phyloP scores from a whole-genome alignment of 2,113 vertebrate species.

The Patagioenas fasciata region DNA sequence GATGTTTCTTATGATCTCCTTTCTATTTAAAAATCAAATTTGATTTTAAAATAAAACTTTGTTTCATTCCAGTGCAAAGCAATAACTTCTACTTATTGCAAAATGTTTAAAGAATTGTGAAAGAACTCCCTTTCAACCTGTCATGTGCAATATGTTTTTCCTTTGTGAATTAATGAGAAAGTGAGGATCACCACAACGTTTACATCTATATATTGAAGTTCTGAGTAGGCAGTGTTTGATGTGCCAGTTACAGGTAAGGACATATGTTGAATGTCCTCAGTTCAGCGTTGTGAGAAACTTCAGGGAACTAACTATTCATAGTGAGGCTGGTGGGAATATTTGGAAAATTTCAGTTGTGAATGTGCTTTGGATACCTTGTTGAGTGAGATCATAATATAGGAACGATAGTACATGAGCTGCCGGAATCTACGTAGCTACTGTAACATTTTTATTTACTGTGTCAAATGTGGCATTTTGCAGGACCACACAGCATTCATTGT shows the following conservation, averaged over 20 bases:
- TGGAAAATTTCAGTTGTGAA: not conserved
- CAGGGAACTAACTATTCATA: not conserved
- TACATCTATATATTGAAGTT: not conserved
- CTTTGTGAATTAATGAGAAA: not conserved
- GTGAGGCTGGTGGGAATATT: not conserved
- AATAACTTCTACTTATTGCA: not conserved
- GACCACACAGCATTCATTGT: not conserved
- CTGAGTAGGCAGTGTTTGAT: not conserved
- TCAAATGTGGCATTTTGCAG: not conserved
- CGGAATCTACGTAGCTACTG: not conserved
- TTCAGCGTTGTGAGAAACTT: not conserved
- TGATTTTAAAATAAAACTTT: not conserved
- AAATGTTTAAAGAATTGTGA: not conserved
- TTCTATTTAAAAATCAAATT: not conserved
- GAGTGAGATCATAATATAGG: not conserved
- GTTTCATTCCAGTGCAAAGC: not conserved
- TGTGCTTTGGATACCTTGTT: not conserved
- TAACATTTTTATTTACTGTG: not conserved
- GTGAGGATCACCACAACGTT: not conserved
- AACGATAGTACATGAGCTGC: not conserved
- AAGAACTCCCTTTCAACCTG: not conserved
- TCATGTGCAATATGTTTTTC: not conserved
- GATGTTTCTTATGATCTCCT: not conserved
- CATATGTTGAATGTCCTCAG: not conserved
- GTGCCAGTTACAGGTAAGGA: not conserved